A percentile compares a stretch with the other conserved stretches of the same genome.
phyloP scores from a whole-genome alignment of 2,888 invertebrate species.

The Petrolisthes manimaculis region DNA sequence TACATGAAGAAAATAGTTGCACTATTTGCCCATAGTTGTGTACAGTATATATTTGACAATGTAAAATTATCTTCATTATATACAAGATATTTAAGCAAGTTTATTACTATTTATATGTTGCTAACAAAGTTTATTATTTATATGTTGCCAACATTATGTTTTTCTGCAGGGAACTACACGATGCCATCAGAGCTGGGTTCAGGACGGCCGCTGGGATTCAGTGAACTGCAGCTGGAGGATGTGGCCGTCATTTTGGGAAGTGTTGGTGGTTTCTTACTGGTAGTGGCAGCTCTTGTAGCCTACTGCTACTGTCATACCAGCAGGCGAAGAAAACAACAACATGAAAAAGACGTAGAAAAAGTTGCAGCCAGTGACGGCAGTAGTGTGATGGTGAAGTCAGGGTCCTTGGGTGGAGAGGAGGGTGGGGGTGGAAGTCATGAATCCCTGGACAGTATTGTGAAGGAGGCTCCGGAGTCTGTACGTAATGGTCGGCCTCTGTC shows the following conservation, averaged over 20 bases:
- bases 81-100: neutral
- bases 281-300: conserved; percentile 47
- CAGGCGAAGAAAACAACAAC: conserved; percentile 45
- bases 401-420: conserved; percentile 41
- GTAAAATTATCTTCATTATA: neutral
- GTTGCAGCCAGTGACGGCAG: conserved; percentile 27
- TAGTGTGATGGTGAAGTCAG: conserved; percentile 58
- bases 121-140: no score
- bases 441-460: conserved; percentile 61
- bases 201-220: conserved; percentile 53
- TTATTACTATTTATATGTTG: no score
- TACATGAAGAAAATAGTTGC: neutral
- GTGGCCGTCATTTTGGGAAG: conserved; percentile 61
- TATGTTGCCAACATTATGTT: neutral
- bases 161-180: conserved; percentile 57
- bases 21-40: neutral
- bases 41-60: neutral
- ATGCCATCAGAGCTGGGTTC: conserved; percentile 62
- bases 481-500: conserved; percentile 53
- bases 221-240: conserved; percentile 57
- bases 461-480: conserved; percentile 47
- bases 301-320: conserved; percentile 61
- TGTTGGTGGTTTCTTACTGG: conserved; percentile 56
- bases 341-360: conserved; percentile 51
- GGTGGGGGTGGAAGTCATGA: conserved; percentile 54